Base-by-base conservation (phyloP, 2,888 invertebrate genomes). In the Lamellibrachia satsuma region DNA sequence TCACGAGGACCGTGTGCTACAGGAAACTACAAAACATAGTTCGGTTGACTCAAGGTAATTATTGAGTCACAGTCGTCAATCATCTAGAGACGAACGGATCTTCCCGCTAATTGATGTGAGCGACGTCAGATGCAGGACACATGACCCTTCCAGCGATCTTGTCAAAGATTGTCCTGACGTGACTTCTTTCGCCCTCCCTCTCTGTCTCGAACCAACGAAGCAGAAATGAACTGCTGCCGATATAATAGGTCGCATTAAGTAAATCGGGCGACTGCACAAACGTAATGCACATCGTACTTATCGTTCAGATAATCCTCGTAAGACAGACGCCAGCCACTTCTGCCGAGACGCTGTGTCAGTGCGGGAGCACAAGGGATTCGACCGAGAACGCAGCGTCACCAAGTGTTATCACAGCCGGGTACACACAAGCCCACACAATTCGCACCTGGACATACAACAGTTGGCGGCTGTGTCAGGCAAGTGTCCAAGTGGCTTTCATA, bases 261-360 rank as follows among this genome's bases (percentile, higher is more conserved):
- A 22, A 22, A 22, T n/a, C 75, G 75, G 75, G 75, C 75, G 15
- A 75, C 1, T 75, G 75, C 75, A 75, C 75, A 75, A 75, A 75
- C 75, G n/a, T 75, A 75, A 75, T 75, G 75, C 75, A n/a, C 75
- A 22, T 75, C 75, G 75, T 75, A n/a, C 75, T 75, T 75, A 75
- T 75, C 75, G 75, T 75, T 75, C 75, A 75, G 75, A 75, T 75
- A 75, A 75, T 75, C 75, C 75, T 4, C 75, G 75, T 75, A 75
- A 75, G 75, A 75, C 75, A 75, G 75, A 75, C 75, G 75, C 22
- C 22, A 22, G 75, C 22, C 75, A 75, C 75, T 75, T 75, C 75
- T 75, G 22, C 75, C 15, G 75, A 75, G 75, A 75, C 75, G 75
- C 75, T 11, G 15, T 75, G 75, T 75, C 75, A 22, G 22, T 15